Conservation (phyloP, 2,888 invertebrate species). For the Caenorhabditis doughertyi region DNA sequence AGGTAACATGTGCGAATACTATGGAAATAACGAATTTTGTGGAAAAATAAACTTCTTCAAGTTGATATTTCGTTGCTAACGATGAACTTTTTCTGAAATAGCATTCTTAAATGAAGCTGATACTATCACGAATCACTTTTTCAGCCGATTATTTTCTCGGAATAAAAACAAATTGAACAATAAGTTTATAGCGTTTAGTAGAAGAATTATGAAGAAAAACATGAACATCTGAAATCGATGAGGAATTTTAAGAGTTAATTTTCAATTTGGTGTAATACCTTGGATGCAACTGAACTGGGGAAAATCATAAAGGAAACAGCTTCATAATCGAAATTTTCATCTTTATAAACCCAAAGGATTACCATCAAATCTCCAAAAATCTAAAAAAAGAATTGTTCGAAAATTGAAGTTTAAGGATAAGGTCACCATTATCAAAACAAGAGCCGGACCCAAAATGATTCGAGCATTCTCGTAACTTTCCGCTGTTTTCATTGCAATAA, state of each 20-base stretch:
- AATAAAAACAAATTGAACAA: background rate
- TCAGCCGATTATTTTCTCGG: background rate
- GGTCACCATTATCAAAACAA: conserved; percentile 12
- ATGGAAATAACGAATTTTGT: conserved; percentile 22
- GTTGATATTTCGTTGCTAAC: conserved; percentile 29
- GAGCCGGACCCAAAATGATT: conserved; percentile 14
- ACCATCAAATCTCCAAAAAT: background rate
- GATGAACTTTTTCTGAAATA: no score
- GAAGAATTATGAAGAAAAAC: background rate
- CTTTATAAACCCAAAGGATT: background rate
- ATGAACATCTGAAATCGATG: conserved; percentile 24
- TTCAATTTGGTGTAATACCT: no score
- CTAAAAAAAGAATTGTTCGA: background rate
- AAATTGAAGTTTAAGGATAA: no score
- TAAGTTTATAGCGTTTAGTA: conserved; percentile 12
- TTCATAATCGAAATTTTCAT: background rate
- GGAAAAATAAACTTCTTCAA: conserved; percentile 26
- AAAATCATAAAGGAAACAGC: conserved; percentile 9
- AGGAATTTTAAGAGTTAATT: no score
- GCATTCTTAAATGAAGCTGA: no score
- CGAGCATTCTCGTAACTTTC: conserved; percentile 25
- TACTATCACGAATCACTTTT: no score
- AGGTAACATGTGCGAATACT: conserved; percentile 21
- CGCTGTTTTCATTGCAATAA: conserved; percentile 24
- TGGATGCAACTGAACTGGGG: background rate